Percentiles rank a stretch among this genome's conserved stretches.
Evolutionary conservation across 2,113 vertebrate species (phyloP).

Genomic region (Pterophyllum scalare): DNA sequence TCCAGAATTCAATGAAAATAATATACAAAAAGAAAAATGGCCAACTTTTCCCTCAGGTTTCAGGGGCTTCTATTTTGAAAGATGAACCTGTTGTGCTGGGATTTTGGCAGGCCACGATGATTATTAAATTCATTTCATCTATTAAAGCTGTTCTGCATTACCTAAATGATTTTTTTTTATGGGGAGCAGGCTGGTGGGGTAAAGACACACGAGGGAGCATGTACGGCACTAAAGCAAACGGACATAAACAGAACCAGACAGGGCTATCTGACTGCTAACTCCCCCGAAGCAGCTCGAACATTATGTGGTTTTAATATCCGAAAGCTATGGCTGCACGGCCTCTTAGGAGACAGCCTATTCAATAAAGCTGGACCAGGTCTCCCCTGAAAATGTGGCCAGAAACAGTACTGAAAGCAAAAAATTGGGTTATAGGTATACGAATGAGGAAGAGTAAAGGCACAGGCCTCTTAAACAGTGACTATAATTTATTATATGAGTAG

Average conservation of each 20-base stretch:
- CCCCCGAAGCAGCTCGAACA: constrained; percentile 28
- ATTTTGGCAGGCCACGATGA: constrained; percentile 56
- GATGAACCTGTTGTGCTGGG: constrained; percentile 67
- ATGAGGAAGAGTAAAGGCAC: constrained; percentile 10
- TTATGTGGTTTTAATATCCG: constrained; percentile 65
- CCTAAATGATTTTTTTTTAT: constrained; percentile 73
- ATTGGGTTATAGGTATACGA: constrained; percentile 1
- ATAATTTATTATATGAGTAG: constrained; percentile 16
- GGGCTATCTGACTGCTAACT: constrained; percentile 38
- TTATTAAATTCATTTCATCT: constrained; percentile 80
- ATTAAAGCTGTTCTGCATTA: constrained; percentile 79
- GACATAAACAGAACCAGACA: constrained; percentile 70
- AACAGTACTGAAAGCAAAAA: background rate
- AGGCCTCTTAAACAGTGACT: constrained; percentile 3
- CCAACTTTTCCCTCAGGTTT: constrained; percentile 39
- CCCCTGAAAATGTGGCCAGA: constrained; percentile 28
- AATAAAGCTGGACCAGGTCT: constrained; percentile 38
- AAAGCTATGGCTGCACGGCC: background rate
- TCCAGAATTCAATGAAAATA: constrained; percentile 59
- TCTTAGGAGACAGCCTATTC: constrained; percentile 43
- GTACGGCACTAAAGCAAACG: constrained; percentile 50
- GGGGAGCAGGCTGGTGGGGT: constrained; percentile 47
- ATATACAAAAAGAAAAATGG: constrained; percentile 50
- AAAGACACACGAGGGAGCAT: constrained; percentile 56
- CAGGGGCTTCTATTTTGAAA: constrained; percentile 70